phyloP scores from a whole-genome alignment of 2,113 vertebrate species.

The Melanocharis versteri region DNA sequence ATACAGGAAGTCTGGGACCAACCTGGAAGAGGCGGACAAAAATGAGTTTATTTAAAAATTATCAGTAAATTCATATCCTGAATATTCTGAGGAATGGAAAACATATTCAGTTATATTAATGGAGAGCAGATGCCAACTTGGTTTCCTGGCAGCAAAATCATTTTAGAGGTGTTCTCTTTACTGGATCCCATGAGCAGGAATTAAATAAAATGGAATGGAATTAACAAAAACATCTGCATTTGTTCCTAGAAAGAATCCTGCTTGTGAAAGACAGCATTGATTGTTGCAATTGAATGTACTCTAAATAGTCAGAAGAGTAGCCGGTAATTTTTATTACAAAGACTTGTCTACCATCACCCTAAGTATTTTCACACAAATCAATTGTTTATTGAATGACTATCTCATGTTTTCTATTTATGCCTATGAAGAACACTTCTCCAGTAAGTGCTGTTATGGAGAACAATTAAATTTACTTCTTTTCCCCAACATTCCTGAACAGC shows the following conservation, averaged over 20 bases:
- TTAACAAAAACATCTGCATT: not conserved
- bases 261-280: not conserved
- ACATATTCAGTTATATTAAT: not conserved
- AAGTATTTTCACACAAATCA: not conserved
- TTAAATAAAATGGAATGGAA: not conserved
- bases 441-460: not conserved
- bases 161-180: not conserved
- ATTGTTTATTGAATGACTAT: not conserved
- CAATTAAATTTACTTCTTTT: not conserved
- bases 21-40: not conserved
- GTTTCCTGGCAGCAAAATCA: not conserved
- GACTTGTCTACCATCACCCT: not conserved
- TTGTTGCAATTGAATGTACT: not conserved
- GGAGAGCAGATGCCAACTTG: not conserved
- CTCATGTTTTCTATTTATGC: not conserved
- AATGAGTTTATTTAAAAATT: not conserved
- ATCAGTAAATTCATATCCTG: not conserved
- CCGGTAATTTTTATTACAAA: not conserved
- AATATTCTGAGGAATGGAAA: not conserved
- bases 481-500: not conserved
- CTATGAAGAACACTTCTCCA: not conserved
- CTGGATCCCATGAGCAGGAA: not conserved
- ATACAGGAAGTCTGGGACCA: not conserved
- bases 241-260: not conserved
- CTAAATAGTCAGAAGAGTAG: not conserved